Evolutionary conservation across 2,797 vertebrate species (phyloP).

Genomic region (Falco cherrug): DNA sequence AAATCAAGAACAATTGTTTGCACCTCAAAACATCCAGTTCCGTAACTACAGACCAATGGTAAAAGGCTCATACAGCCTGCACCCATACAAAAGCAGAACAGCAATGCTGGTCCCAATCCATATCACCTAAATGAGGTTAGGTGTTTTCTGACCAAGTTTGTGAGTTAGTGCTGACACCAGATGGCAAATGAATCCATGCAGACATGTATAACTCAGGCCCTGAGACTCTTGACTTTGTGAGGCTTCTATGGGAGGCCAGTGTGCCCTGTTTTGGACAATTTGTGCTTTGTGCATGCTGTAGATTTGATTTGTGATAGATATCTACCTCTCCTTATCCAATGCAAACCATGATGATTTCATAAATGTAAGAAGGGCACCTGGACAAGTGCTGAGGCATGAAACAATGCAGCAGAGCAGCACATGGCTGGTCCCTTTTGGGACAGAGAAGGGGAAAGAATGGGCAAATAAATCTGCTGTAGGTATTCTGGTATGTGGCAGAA

Average conservation of each 20-base stretch:
- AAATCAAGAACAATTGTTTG: background rate
- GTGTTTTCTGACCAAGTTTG: background rate
- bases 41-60: background rate
- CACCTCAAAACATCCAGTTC: background rate
- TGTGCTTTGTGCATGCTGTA: background rate
- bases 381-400: background rate
- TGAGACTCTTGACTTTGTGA: background rate
- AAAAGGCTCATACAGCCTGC: background rate
- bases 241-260: background rate
- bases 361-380: background rate
- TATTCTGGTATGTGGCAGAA: background rate
- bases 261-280: background rate
- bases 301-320: background rate
- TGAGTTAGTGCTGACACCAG: background rate
- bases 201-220: background rate
- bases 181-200: accelerated
- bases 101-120: background rate
- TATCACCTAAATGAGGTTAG: background rate
- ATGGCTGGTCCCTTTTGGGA: background rate
- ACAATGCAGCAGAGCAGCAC: background rate
- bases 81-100: background rate
- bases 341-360: background rate
- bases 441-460: background rate
- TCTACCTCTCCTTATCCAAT: accelerated
- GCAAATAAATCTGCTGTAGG: background rate